Evolutionary conservation across 2,888 invertebrate genomes (phyloP).

Genomic region (Ochropleura plecta): DNA sequence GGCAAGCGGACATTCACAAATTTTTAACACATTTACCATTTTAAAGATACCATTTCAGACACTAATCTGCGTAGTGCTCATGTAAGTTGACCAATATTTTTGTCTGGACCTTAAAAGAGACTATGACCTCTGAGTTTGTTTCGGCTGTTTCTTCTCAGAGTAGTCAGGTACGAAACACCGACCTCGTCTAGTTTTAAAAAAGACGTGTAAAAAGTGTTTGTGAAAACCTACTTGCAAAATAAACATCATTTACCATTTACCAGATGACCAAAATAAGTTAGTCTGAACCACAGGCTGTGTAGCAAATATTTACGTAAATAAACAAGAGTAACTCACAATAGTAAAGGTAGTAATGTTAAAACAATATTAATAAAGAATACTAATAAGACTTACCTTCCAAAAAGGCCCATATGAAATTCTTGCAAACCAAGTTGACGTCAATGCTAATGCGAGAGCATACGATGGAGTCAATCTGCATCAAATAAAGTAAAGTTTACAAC

Average conservation of each 20-base stretch:
- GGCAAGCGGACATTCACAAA: background rate
- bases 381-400: conserved; percentile 71
- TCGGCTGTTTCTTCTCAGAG: too few relatives aligned
- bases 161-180: too few relatives aligned
- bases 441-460: conserved; percentile 67
- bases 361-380: background rate
- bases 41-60: too few relatives aligned
- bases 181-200: too few relatives aligned
- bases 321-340: background rate
- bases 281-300: background rate
- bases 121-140: too few relatives aligned
- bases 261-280: too few relatives aligned
- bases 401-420: conserved; percentile 78
- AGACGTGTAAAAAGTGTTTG: too few relatives aligned
- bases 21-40: background rate
- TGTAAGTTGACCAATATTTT: too few relatives aligned
- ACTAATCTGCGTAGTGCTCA: too few relatives aligned
- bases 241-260: too few relatives aligned
- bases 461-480: conserved; percentile 69
- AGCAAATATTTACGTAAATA: background rate
- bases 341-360: background rate
- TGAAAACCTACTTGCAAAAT: too few relatives aligned
- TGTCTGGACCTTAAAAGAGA: too few relatives aligned
- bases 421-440: conserved; percentile 73
- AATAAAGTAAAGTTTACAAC: background rate